Percentiles rank a stretch among this genome's conserved stretches.
Conservation (phyloP, 1,140 invertebrate genomes). For the Zaprionus vittiger region DNA sequence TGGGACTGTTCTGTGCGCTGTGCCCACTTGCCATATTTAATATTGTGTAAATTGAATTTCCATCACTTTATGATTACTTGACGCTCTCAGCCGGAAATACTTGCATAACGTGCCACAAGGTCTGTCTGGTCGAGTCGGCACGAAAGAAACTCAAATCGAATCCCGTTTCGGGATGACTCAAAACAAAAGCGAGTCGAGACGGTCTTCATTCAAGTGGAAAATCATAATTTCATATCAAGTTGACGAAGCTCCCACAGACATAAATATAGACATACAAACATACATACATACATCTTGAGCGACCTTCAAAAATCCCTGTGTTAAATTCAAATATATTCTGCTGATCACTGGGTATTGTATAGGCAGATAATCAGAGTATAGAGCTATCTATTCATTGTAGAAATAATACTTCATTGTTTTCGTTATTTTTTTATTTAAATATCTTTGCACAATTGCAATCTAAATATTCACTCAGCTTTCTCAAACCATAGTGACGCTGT, state of each 20-base stretch:
- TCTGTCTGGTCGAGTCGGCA: conserved; percentile 19
- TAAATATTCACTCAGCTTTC: too few relatives aligned
- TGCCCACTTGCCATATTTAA: conserved; percentile 71
- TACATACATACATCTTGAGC: background rate
- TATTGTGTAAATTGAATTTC: conserved; percentile 81
- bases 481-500: too few relatives aligned
- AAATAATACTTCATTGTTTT: too few relatives aligned
- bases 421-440: too few relatives aligned
- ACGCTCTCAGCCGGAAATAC: conserved; percentile 68
- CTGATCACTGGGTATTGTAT: background rate
- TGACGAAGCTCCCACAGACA: background rate
- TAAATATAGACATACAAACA: background rate
- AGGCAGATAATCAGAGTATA: background rate
- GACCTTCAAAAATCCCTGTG: background rate
- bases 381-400: background rate
- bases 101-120: conserved; percentile 31
- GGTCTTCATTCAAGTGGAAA: conserved; percentile 27
- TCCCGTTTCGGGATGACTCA: conserved; percentile 14
- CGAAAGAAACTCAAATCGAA: conserved; percentile 28
- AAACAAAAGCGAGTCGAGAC: background rate
- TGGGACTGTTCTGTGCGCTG: conserved; percentile 9
- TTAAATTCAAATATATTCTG: background rate
- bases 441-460: too few relatives aligned
- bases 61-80: conserved; percentile 82
- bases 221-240: conserved; percentile 29